A percentile compares a stretch with the other conserved stretches of the same genome.
These are phyloP conservation scores for Hoplias malabaricus DNA, from an alignment of 2,113 vertebrate species.

Conservation along the genomic window DNA sequence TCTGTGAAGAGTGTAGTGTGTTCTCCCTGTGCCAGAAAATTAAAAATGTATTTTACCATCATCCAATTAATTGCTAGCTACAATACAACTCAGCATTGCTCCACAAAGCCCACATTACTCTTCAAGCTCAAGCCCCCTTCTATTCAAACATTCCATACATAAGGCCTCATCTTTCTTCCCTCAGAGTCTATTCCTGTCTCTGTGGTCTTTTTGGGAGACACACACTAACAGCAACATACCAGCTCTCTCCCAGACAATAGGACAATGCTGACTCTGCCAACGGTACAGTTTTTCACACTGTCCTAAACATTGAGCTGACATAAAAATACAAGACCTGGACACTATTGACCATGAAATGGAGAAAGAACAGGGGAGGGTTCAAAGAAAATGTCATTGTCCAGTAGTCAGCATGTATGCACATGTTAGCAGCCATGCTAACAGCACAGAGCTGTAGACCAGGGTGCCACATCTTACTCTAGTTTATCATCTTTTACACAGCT, in stretches of 20 bases:
- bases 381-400: not conserved
- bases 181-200: not conserved
- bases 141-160: slow-evolving; percentile 39
- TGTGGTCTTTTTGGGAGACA: not conserved
- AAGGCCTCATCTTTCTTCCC: not conserved
- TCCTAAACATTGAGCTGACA: not conserved
- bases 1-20: no score
- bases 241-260: slow-evolving; percentile 24
- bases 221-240: slow-evolving; percentile 31
- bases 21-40: no score
- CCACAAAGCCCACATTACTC: not conserved
- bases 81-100: not conserved
- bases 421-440: not conserved
- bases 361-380: not conserved
- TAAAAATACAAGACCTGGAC: not conserved
- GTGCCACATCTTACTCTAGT: no score
- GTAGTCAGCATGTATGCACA: not conserved
- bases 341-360: not conserved
- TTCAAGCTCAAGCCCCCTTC: slow-evolving; percentile 1
- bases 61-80: not conserved
- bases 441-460: not conserved
- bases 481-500: no score
- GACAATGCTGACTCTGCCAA: slow-evolving; percentile 47
- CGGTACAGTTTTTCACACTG: slow-evolving; percentile 12
- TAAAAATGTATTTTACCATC: no score